These are phyloP conservation scores for Nannoperca australis DNA, from an alignment of 2,797 vertebrate species.

Conservation along the genomic window DNA sequence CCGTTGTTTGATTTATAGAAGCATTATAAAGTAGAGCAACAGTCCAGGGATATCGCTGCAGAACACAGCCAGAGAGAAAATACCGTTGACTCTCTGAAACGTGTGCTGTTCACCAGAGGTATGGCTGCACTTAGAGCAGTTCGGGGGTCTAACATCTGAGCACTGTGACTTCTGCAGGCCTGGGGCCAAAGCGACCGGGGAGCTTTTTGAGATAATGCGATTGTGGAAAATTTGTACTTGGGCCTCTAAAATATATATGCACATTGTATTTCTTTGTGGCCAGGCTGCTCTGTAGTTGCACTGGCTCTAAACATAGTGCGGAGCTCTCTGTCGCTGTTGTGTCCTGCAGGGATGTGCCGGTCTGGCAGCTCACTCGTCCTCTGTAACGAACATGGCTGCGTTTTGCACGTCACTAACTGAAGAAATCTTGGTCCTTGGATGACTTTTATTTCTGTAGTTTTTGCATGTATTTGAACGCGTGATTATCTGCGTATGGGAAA, in stretches of 20 bases:
- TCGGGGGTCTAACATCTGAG: neutral
- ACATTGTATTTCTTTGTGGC: neutral
- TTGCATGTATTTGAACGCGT: neutral
- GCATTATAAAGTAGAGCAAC: neutral
- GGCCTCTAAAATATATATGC: neutral
- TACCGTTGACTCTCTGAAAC: neutral
- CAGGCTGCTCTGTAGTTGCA: neutral
- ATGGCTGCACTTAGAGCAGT: neutral
- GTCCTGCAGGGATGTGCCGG: neutral
- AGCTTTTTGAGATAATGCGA: neutral
- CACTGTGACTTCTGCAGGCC: neutral
- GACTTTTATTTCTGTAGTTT: neutral
- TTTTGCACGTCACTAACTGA: neutral
- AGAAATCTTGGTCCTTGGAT: neutral
- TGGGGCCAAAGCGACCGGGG: neutral
- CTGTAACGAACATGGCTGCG: neutral
- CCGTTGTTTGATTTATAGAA: neutral
- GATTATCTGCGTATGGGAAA: neutral
- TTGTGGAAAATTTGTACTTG: neutral
- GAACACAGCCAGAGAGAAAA: neutral
- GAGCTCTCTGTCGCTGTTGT: slow-evolving; percentile 13
- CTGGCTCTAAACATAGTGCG: slow-evolving; percentile 8
- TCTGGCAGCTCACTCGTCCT: slow-evolving; percentile 4
- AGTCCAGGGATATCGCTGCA: neutral
- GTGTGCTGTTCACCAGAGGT: neutral